Percentiles rank a stretch among this genome's conserved stretches.
phyloP scores from a whole-genome alignment of 1,140 invertebrate genomes.

The Aphaenogaster ashmeadi region DNA sequence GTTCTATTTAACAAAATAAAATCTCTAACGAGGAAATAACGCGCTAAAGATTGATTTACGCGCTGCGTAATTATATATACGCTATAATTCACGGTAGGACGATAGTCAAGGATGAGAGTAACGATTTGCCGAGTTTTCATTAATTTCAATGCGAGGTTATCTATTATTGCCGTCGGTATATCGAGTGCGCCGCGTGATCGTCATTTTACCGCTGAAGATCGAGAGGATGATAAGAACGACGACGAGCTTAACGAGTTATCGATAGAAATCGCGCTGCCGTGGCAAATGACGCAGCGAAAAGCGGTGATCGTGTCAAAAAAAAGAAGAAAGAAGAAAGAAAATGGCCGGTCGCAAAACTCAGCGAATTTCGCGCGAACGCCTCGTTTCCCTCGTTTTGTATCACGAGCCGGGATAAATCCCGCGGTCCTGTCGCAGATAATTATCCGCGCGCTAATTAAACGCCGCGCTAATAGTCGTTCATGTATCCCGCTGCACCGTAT shows the following conservation, averaged over 20 bases:
- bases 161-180: slow-evolving; percentile 52
- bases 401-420: slow-evolving; percentile 26
- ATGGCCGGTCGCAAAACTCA: slow-evolving; percentile 1
- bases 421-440: slow-evolving; percentile 34
- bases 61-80: slow-evolving; percentile 30
- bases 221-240: slow-evolving; percentile 36
- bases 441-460: slow-evolving; percentile 52
- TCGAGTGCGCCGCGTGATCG: slow-evolving; percentile 47
- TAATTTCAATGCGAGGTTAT: slow-evolving; percentile 60
- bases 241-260: slow-evolving; percentile 55
- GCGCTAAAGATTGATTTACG: slow-evolving; percentile 26
- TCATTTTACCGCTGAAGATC: slow-evolving; percentile 47
- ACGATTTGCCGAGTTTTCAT: slow-evolving; percentile 54
- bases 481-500: slow-evolving; percentile 5
- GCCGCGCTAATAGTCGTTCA: slow-evolving; percentile 28
- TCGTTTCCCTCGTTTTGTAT: neutral
- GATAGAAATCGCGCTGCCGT: slow-evolving; percentile 54
- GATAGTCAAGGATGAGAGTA: slow-evolving; percentile 44
- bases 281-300: slow-evolving; percentile 50
- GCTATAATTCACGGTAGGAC: slow-evolving; percentile 41
- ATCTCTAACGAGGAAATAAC: slow-evolving; percentile 31
- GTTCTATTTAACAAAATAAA: neutral
- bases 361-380: slow-evolving; percentile 15
- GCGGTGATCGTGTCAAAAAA: slow-evolving; percentile 3
- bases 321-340: neutral